Base-by-base conservation (phyloP, 37 sponge, comb jelly and placozoan genomes). In the Diacarnus erythraeanus region DNA sequence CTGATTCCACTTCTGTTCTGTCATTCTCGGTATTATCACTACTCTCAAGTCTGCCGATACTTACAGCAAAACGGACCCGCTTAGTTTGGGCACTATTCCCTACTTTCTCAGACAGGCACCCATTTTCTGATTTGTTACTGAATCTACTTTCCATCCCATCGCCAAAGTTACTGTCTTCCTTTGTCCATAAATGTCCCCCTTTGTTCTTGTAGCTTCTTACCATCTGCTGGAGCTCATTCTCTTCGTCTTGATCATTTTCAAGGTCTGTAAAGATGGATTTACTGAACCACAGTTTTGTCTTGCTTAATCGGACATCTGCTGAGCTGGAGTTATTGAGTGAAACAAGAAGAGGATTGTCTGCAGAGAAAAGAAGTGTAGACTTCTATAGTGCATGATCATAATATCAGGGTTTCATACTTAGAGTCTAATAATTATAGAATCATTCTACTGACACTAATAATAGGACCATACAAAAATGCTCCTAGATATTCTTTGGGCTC, bases 301-400 rank as follows among this genome's bases (percentile, higher is more conserved):
- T 69, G 43, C 64, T 83, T 34, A 81, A 59, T 59, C 63, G 83
- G 35, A 36, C 31, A 34, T 35, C 51, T 23, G 69, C 86, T 31
- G 86, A 79, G 18, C 35, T 71, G 35, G 66, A 57, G 23, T 75
- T 74, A 6, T 71, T 67, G 34, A 91, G 76, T 61, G 83, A 69
- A 2, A 91, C 92, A 29, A 95, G 69, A 22, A 95, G 81, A 33
- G 96, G 96, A 84, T 95, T 95, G 0, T 3, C 85, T 77, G 64
- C 37, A 64, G 38, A 38, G 27, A 8, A 2, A 36, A 40, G 26
- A n/a, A 36, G 38, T 4, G 5, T 29, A 15, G 31, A 42, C 9
- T 23, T 18, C n/a, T n/a, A n/a, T n/a, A n/a, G n/a, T n/a, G n/a
- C n/a, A n/a, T n/a, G n/a, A n/a, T n/a, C n/a, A n/a, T n/a, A n/a